Evolutionary conservation across 2,797 vertebrate species (phyloP), one percentile per base, ranked within the genome.

Genomic region (Epinephelus coioides): DNA sequence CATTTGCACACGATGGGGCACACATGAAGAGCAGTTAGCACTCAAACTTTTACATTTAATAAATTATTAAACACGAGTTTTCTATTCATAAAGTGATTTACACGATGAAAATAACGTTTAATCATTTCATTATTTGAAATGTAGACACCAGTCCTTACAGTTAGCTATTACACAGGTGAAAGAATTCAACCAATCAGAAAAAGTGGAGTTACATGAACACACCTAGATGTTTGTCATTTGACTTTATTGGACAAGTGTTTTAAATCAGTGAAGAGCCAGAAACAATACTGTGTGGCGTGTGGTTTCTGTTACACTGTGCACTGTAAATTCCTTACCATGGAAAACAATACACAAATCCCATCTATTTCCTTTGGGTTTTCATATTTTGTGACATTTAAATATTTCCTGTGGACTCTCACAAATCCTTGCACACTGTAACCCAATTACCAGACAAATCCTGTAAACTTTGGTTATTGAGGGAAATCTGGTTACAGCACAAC

Each of bases 401-500:
- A 62, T 72, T 74, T 70, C 57, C 15, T 76, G 38, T n/a, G 23
- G 51, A 14, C 69, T 61, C 17, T 51, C 56, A 69, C 47, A 67
- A 40, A 67, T 59, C 25, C 49, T 51, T 34, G 21, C 53, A 23
- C 13, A 47, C 61, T 59, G 50, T 51, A 49, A 77, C 57, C n/a
- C 56, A 66, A 65, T 75, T 50, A 60, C 53, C n/a, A 19, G 23
- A 69, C 44, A 68, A 68, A 71, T 57, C 7, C 2, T 69, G 38
- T 73, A 60, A 66, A 68, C 51, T 40, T 60, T 62, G 47, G 14
- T 62, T 54, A 40, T 8, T 17, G 17, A 34, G 43, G 63, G 10
- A 34, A 78, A 80, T 81, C 49, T 40, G 3, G 57, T 74, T 73
- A 70, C 27, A 21, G 23, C 18, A 49, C 56, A 73, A 56, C 43